phyloP scores from a whole-genome alignment of 2,113 vertebrate genomes.

The Atlantisia rogersi region DNA sequence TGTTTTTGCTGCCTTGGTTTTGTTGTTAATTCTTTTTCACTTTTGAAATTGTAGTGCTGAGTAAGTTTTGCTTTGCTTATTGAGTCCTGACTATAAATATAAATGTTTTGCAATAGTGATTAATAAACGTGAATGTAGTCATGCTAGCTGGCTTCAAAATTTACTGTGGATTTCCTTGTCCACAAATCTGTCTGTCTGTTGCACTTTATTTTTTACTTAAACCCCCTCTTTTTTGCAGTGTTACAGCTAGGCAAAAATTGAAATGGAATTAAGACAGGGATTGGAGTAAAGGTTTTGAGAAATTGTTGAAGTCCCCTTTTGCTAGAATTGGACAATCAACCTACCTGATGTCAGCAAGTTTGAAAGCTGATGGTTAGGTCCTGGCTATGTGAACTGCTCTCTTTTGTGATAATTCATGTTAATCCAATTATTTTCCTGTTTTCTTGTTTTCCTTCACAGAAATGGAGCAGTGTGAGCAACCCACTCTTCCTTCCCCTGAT shows the following conservation, averaged over 20 bases:
- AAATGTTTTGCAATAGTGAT: not conserved
- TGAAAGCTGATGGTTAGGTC: not conserved
- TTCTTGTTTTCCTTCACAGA: constrained; percentile 73
- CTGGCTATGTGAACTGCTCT: not conserved
- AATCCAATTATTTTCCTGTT: not conserved
- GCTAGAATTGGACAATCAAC: not conserved
- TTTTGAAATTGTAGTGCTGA: constrained; percentile 4
- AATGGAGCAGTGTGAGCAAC: constrained; percentile 95
- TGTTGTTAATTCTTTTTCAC: not conserved
- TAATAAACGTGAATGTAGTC: not conserved
- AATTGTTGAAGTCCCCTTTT: not conserved
- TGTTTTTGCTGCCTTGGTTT: not conserved
- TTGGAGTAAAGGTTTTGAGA: not conserved
- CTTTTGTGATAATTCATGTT: not conserved
- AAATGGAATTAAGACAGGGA: not conserved
- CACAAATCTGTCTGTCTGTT: not conserved
- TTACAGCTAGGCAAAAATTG: not conserved
- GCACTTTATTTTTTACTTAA: not conserved
- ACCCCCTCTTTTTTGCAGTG: not conserved
- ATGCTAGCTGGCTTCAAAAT: not conserved
- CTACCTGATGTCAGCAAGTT: not conserved
- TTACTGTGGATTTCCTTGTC: not conserved
- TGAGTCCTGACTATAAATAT: not conserved
- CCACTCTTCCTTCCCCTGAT: constrained; percentile 95
- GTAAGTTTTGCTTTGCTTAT: constrained; percentile 9